Evolutionary conservation across 2,797 vertebrate species (phyloP), one percentile per base, ranked within the genome.

Genomic region (Neopelma chrysocephalum): DNA sequence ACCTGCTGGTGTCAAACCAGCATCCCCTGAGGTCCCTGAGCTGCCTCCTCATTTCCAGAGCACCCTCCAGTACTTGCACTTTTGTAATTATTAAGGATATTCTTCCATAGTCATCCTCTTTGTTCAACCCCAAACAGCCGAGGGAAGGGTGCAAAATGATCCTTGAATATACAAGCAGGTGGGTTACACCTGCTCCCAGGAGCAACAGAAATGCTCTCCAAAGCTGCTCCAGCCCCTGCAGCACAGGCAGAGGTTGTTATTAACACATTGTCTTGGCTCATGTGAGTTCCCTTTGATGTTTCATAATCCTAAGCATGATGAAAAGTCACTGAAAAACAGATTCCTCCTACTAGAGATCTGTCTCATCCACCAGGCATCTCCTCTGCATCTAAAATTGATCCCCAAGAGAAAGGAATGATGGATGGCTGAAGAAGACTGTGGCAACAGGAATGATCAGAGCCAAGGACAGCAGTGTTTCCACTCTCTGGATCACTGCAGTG

Each of bases 261-360:
- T 66, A 62, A 85, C 57, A 87, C 42, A 47, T 3, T 45, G 26
- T 5, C 71, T 84, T 76, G 71, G 71, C 61, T 94, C 75, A 40
- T 13, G n/a, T 11, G 11, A 79, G 51, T 7, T 80, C 40, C n/a
- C 60, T 90, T 27, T 40, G 27, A 70, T 56, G 64, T 73, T 80
- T 94, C 87, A 50, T 80, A 66, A 76, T 43, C 85, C 87, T 40
- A 56, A 42, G 9, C 4, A 18, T n/a, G 60, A 47, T 87, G 82
- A 73, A 87, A 89, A 69, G 40, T 58, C 87, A 19, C 58, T 50
- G 91, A 53, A 84, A 91, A 96, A 20, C 75, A 91, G 71, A 82
- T 72, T 91, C 58, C 68, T 89, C 71, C 93, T 56, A 56, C 87
- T 45, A 45, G 50, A 88, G 69, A 75, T 60, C 51, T 75, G 53